Evolutionary conservation across 2,797 vertebrate species (phyloP), one percentile per base, ranked within the genome.

Genomic region (Trematomus bernacchii): DNA sequence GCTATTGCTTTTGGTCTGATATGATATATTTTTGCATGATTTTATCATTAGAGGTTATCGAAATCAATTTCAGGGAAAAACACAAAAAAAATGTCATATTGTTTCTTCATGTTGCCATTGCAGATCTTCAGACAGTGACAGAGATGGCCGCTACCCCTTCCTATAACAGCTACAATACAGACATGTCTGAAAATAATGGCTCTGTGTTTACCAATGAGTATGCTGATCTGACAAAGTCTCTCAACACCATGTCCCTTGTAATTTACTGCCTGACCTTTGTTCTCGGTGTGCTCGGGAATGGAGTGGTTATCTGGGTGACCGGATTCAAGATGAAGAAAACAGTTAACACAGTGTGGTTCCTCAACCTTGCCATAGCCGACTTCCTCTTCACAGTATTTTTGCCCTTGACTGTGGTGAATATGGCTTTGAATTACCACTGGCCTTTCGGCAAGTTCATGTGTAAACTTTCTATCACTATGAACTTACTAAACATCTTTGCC

Each of bases 261-360:
- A 78, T 96, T 60, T 96, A 96, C 86, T 93, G 79, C 69, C 54
- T 96, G 1, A 92, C 95, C 30, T 97, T 97, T 50, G 71, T 97
- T 64, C 91, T 97, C 14, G 96, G 96, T 2, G 96, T 97, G 55
- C 91, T 95, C 0, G 97, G 97, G 2, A 97, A 97, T 0, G 95
- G 96, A 76, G 92, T 97, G 0, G 96, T 97, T 76, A 97, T 97
- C 84, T 97, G 96, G 96, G 96, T 97, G 11, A 93, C 96, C 0
- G 95, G 96, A 30, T 97, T 97, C 90, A 96, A 95, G 93, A 97
- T 97, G 97, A 96, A 96, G 93, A 97, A 96, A 88, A 97, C 96
- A 0, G 95, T 97, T 0, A 97, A 96, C 77, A 96, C 95, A 0
- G 18, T 97, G 66, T 96, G 96, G 97, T 97, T 97, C 83, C 95